Base-by-base conservation (phyloP, 2,797 vertebrate species). In the Strix occidentalis region DNA sequence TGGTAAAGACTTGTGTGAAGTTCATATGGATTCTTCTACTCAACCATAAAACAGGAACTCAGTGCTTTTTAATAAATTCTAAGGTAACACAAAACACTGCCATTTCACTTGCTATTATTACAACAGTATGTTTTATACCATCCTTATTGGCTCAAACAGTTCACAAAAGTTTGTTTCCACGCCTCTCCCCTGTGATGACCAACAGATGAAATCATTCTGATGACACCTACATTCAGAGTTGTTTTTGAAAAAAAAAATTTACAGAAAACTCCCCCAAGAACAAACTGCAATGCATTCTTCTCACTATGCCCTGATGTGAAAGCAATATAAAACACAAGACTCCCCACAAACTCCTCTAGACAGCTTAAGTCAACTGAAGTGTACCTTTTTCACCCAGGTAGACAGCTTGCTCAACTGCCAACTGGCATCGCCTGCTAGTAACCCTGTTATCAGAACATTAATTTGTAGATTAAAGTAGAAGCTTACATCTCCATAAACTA, bases 391-490 rank as follows among this genome's bases (percentile, higher is more conserved):
- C 97, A 21, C 98, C 97, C 87, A 99, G 98, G 68, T 97, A 97
- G 84, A 94, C 66, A 13, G 97, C 97, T 89, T 99, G 99, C 12
- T 99, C 98, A 72, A 99, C 93, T 29, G 99, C 99, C 33, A 98
- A 94, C 61, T 99, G 99, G 92, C 99, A 99, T n/a, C 99, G 97
- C 57, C 99, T 98, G 95, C 98, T 98, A 7, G 99, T 98, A 94
- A 98, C 71, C 97, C 99, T 99, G 96, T 69, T 26, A 58, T 33
- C 87, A 82, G 77, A 87, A 93, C 7, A 91, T 8, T 86, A 17
- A 82, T n/a, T 71, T 51, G 50, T 19, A 60, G 10, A 54, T 80
- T 48, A 82, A 79, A 74, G 35, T 53, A 91, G 87, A 82, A 84
- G 8, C 9, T 70, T 68, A 23, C 10, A 37, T 33, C 60, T 86